A percentile compares a stretch with the other conserved stretches of the same genome.
Conservation (phyloP, 2,797 vertebrate genomes). For the Poecile montanus region DNA sequence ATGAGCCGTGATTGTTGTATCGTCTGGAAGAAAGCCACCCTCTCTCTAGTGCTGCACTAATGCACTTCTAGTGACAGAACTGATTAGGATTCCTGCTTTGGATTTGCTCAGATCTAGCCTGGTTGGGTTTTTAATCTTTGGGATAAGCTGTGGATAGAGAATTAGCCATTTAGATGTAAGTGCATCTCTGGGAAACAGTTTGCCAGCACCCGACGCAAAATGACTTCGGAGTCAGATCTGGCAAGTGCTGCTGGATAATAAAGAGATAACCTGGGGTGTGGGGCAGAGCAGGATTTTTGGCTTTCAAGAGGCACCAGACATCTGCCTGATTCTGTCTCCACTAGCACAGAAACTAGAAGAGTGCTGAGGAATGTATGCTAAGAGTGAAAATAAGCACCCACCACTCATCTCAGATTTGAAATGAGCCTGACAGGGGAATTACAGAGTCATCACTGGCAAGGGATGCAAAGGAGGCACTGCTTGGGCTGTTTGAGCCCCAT, state of each 20-base stretch:
- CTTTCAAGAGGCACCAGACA: not conserved
- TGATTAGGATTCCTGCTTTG: slow-evolving; percentile 51
- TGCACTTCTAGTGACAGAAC: not conserved
- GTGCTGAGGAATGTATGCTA: not conserved
- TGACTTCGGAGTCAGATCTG: slow-evolving; percentile 28
- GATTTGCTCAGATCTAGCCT: slow-evolving; percentile 46
- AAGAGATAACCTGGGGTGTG: not conserved
- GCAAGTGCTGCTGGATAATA: not conserved
- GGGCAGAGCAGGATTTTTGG: not conserved
- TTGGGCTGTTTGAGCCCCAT: not conserved
- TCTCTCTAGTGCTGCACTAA: slow-evolving; percentile 4
- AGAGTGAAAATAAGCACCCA: not conserved
- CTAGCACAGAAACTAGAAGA: not conserved
- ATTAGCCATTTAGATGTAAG: slow-evolving; percentile 22
- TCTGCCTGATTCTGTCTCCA: not conserved
- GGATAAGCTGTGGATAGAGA: slow-evolving; percentile 46
- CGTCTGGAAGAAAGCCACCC: slow-evolving; percentile 46
- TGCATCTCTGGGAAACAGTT: not conserved
- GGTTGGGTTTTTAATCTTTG: slow-evolving; percentile 40
- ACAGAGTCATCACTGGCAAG: not conserved
- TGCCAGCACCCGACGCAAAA: not conserved
- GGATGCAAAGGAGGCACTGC: not conserved
- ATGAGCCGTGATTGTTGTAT: slow-evolving; percentile 37
- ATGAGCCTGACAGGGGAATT: not conserved
- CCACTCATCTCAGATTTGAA: not conserved